Evolutionary conservation across 1,140 invertebrate genomes (phyloP).

Genomic region (Ostrea edulis): DNA sequence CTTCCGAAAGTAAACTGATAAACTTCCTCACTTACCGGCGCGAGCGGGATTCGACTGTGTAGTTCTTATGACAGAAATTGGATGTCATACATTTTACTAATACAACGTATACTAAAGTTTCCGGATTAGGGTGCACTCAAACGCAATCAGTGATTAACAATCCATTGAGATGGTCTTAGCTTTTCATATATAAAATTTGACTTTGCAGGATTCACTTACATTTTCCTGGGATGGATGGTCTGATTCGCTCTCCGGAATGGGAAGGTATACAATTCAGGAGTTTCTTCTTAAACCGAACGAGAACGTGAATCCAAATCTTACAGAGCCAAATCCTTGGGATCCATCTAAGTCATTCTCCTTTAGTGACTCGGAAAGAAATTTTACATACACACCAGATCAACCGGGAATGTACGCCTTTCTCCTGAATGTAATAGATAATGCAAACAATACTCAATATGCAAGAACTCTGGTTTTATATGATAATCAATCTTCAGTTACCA

Average conservation of each 20-base stretch:
- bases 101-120: too few species aligned
- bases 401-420: constrained; percentile 62
- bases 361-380: background rate
- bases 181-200: background rate
- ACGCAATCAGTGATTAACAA: too few species aligned
- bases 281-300: constrained; percentile 48
- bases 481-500: constrained; percentile 47
- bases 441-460: constrained; percentile 62
- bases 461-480: constrained; percentile 61
- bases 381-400: constrained; percentile 51
- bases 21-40: too few species aligned
- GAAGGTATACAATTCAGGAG: constrained; percentile 57
- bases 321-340: background rate
- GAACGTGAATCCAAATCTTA: background rate
- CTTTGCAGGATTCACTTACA: constrained; percentile 45
- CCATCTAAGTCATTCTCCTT: background rate
- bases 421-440: constrained; percentile 57
- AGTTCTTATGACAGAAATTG: too few species aligned
- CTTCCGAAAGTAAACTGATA: too few species aligned
- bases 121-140: too few species aligned
- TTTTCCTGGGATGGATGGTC: constrained; percentile 59
- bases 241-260: constrained; percentile 57
- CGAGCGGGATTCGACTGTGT: too few species aligned
- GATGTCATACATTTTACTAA: too few species aligned
- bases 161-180: too few species aligned